These are phyloP conservation scores for Etheostoma spectabile DNA, from an alignment of 2,113 vertebrate genomes.

Conservation along the genomic window DNA sequence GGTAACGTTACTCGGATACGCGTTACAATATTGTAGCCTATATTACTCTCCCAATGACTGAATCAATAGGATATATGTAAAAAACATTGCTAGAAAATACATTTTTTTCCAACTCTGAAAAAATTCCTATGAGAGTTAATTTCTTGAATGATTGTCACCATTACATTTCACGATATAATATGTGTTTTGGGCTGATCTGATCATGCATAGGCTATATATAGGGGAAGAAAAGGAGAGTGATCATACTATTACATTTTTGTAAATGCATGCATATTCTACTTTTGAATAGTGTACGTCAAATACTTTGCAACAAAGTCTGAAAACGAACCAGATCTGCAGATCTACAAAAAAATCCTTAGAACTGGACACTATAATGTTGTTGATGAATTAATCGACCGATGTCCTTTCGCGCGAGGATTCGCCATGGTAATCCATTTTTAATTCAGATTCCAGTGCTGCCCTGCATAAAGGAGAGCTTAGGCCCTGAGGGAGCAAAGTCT, in stretches of 20 bases:
- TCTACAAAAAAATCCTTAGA: neutral
- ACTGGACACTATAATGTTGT: neutral
- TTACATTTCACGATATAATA: neutral
- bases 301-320: neutral
- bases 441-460: neutral
- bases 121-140: neutral
- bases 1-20: conserved; percentile 1
- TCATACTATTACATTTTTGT: neutral
- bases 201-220: neutral
- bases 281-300: neutral
- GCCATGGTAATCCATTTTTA: neutral
- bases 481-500: neutral
- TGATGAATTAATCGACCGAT: neutral
- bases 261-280: neutral
- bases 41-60: neutral
- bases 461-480: neutral
- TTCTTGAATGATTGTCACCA: neutral
- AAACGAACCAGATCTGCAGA: neutral
- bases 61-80: neutral
- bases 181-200: neutral
- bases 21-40: neutral
- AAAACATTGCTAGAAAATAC: too few relatives aligned
- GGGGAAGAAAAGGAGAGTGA: neutral
- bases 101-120: neutral
- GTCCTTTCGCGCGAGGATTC: neutral